Percentiles rank a stretch among this genome's conserved stretches.
phyloP scores from a whole-genome alignment of 2,113 vertebrate genomes.

The Pluvianellus socialis region DNA sequence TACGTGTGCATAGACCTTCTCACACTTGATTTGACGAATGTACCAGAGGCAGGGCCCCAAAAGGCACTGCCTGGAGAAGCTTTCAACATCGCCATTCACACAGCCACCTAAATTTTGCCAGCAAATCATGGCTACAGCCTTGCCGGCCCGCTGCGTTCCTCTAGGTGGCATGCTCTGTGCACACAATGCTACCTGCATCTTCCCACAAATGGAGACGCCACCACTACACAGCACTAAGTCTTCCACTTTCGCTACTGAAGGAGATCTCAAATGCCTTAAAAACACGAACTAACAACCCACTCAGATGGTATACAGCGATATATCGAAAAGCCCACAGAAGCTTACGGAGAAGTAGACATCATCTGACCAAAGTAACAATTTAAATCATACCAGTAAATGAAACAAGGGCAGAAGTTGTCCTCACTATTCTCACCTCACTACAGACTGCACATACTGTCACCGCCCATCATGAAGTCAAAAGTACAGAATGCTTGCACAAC shows the following conservation, averaged over 20 bases:
- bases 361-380: neutral
- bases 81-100: neutral
- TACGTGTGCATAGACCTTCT: neutral
- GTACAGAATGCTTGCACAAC: neutral
- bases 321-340: neutral
- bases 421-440: neutral
- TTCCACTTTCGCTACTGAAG: neutral
- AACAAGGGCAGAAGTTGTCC: neutral
- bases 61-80: neutral
- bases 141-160: neutral
- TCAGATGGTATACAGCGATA: neutral
- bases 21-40: accelerated
- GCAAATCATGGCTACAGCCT: neutral
- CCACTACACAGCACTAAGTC: neutral
- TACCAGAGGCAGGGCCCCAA: neutral
- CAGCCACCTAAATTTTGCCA: neutral
- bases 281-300: neutral
- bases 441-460: neutral
- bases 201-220: neutral
- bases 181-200: neutral
- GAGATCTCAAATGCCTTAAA: neutral
- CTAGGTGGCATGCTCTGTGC: slow-evolving; percentile 45
- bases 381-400: neutral
- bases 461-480: neutral
- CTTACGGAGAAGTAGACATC: neutral